Evolutionary conservation across 2,888 invertebrate genomes (phyloP), one percentile per base, ranked within the genome.

Genomic region (Cheilosia soror): DNA sequence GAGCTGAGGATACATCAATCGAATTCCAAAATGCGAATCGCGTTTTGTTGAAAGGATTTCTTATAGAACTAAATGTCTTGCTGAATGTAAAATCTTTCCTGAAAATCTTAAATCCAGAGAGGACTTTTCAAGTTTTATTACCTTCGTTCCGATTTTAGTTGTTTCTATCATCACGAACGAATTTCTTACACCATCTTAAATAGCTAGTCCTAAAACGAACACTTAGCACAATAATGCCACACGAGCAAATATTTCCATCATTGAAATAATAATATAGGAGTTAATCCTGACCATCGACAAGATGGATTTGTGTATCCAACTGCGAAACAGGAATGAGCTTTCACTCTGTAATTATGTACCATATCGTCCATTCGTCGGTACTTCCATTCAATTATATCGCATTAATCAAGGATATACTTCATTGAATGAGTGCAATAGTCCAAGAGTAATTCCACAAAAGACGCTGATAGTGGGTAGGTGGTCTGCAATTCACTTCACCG

Each of bases 321-420:
- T 57, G 83, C 73, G 83, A 42, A 79, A 84, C 83, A 84, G 73
- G 73, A 84, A 84, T 84, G 83, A 73, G 83, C 83, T 84, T 79
- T 84, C 79, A 84, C 83, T 84, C 51, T 42, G 79, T 60, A 84
- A 84, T 84, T 84, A 84, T 79, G 65, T 27, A 55, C 60, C 62
- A 77, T 15, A 53, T 81, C 51, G 66, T 53, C 60, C 55, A 55
- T 62, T 63, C 60, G 49, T 33, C 60, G 37, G 40, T 71, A 44
- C 29, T 20, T 13, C 29, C 60, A 63, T 53, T 83, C 68, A 57
- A 72, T 62, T 31, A 47, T 53, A 57, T 0, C 62, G 58, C 60
- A 72, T 77, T 49, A 68, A 69, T 71, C 62, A 76, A 51, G 57
- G 40, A 72, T 62, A 42, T 47, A 20, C 72, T 76, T 65, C 55